phyloP scores from a whole-genome alignment of 1,140 invertebrate species.

The Listronotus oregonensis region DNA sequence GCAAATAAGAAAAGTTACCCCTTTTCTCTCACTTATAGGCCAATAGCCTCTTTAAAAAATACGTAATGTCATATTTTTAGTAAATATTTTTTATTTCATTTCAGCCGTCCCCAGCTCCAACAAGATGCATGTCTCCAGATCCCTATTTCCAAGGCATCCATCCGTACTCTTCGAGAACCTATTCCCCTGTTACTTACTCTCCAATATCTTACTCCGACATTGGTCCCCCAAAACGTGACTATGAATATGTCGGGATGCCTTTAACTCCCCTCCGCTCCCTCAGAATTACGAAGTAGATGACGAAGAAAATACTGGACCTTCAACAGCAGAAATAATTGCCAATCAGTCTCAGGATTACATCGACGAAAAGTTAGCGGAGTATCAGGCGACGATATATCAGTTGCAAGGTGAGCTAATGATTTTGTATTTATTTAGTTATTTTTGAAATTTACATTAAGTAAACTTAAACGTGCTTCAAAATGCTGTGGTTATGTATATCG shows the following conservation, averaged over 20 bases:
- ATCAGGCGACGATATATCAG: constrained; percentile 87
- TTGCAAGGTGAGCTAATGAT: constrained; percentile 79
- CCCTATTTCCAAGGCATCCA: constrained; percentile 49
- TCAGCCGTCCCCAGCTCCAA: constrained; percentile 53
- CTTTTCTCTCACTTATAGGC: too few species aligned
- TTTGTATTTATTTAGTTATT: too few species aligned
- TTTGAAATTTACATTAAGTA: too few species aligned
- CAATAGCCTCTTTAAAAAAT: too few species aligned
- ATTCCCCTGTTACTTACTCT: constrained; percentile 65
- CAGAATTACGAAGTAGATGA: constrained; percentile 57
- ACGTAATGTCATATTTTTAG: not conserved
- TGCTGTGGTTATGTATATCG: too few species aligned
- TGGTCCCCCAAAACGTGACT: constrained; percentile 60
- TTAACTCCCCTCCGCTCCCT: constrained; percentile 68
- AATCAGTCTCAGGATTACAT: constrained; percentile 92
- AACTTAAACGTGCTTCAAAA: too few species aligned
- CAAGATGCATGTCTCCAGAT: constrained; percentile 45
- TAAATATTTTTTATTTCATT: constrained; percentile 36
- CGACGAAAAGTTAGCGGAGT: constrained; percentile 90
- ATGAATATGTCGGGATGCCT: constrained; percentile 69
- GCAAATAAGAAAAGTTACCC: too few species aligned
- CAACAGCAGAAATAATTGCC: constrained; percentile 89
- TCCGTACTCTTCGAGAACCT: constrained; percentile 56
- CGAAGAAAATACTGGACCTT: constrained; percentile 73
- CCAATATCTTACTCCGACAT: constrained; percentile 68